Conservation (phyloP, 2,113 vertebrate species). For the Butastur rufipennis region DNA sequence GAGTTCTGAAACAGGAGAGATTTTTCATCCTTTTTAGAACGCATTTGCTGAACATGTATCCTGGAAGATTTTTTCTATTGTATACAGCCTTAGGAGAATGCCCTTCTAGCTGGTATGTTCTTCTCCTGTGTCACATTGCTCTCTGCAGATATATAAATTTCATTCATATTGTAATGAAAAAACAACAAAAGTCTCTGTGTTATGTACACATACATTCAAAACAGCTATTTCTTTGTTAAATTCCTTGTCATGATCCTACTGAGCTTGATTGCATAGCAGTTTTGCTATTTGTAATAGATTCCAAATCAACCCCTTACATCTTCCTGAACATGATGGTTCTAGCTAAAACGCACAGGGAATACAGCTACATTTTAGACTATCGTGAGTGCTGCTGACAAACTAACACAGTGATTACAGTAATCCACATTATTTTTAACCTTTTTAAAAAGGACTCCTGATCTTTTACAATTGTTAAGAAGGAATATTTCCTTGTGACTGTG, state of each 20-base stretch:
- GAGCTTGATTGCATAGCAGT: not conserved
- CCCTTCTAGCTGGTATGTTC: not conserved
- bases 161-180: not conserved
- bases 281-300: not conserved
- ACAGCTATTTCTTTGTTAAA: not conserved
- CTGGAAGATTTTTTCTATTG: not conserved
- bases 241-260: not conserved
- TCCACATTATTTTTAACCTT: not conserved
- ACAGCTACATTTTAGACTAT: not conserved
- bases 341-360: not conserved
- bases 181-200: not conserved
- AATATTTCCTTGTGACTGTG: not conserved
- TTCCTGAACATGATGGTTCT: not conserved
- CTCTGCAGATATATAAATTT: not conserved
- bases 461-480: not conserved
- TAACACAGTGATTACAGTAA: not conserved
- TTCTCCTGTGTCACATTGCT: not conserved
- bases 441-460: not conserved
- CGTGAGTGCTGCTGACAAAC: not conserved
- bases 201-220: not conserved
- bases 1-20: not conserved
- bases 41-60: not conserved
- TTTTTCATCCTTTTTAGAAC: not conserved
- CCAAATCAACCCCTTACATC: not conserved
- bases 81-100: not conserved